Evolutionary conservation across 2,113 vertebrate genomes (phyloP), one percentile per base, ranked within the genome.

Genomic region (Phrynocephalus versicolor): DNA sequence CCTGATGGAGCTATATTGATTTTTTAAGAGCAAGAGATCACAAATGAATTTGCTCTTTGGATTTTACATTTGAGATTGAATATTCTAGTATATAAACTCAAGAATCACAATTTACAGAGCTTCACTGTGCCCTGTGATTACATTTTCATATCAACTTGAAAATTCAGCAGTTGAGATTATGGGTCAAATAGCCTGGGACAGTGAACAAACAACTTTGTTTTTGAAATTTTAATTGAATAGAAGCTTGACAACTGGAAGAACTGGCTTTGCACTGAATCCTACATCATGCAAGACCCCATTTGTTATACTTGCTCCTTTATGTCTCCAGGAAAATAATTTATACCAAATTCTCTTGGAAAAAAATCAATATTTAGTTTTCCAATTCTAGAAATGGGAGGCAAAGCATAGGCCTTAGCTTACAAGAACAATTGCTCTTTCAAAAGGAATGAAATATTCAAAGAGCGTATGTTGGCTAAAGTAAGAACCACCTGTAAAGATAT

Each of bases 291-390:
- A 89, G 58, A 84, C 80, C 62, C 3, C 25, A 86, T 89, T 93
- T 81, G 74, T 89, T 83, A 87, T 19, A 81, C 75, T 86, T 90
- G 88, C 27, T 78, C 89, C 79, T 88, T 87, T 87, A 13, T 84
- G 77, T 0, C 80, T 94, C 82, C 73, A 84, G 0, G 0, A 83
- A 75, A 93, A 90, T 88, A 85, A 92, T 89, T 90, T 86, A 89
- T 39, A 91, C 64, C 25, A 82, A 90, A 82, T 83, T 13, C 60
- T 86, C 83, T 89, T 58, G 1, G n/a, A 37, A 55, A 87, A 65
- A 94, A 89, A 89, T 90, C 92, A 90, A 88, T 92, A 90, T 18
- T 41, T 85, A 39, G 23, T 37, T 91, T 86, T 41, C 65, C 27
- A 79, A 87, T 92, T 90, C 41, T 88, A 35, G 21, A 84, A 80